Evolutionary conservation across 2,113 vertebrate species (phyloP).

Genomic region (Pluvialis apricaria): DNA sequence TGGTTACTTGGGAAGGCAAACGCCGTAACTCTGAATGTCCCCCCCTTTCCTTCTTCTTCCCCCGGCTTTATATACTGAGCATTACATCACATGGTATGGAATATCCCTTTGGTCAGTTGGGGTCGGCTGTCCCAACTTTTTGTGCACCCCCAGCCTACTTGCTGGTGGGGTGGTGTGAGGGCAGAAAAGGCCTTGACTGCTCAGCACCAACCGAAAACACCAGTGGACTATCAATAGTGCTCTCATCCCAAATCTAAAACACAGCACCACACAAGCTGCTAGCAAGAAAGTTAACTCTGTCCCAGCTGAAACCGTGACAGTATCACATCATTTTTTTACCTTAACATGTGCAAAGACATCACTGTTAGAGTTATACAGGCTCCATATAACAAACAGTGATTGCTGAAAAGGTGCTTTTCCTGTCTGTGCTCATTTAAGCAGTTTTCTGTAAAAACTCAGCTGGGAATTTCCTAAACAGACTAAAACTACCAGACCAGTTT

Average conservation of each 20-base stretch:
- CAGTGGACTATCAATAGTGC: neutral
- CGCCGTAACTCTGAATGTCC: neutral
- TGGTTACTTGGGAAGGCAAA: neutral
- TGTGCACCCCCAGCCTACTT: neutral
- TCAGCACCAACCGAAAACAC: neutral
- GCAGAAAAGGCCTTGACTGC: neutral
- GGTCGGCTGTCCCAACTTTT: neutral
- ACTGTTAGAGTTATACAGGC: neutral
- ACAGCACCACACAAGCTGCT: neutral
- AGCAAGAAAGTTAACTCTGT: neutral
- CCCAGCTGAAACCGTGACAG: neutral
- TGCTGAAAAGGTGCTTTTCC: neutral
- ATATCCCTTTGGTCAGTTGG: neutral
- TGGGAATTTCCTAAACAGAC: slow-evolving; percentile 52
- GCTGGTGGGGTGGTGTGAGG: neutral
- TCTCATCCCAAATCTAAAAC: neutral
- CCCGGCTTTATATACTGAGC: neutral
- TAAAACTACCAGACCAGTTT: slow-evolving; percentile 60
- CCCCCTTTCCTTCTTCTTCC: neutral
- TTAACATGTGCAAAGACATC: neutral
- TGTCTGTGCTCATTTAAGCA: slow-evolving; percentile 8
- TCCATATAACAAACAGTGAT: neutral
- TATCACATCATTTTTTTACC: neutral
- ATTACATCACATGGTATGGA: neutral
- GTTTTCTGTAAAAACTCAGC: slow-evolving; percentile 60